A percentile compares a stretch with the other conserved stretches of the same genome.
phyloP scores from a whole-genome alignment of 2,888 invertebrate genomes.

The Apotomis capreana region DNA sequence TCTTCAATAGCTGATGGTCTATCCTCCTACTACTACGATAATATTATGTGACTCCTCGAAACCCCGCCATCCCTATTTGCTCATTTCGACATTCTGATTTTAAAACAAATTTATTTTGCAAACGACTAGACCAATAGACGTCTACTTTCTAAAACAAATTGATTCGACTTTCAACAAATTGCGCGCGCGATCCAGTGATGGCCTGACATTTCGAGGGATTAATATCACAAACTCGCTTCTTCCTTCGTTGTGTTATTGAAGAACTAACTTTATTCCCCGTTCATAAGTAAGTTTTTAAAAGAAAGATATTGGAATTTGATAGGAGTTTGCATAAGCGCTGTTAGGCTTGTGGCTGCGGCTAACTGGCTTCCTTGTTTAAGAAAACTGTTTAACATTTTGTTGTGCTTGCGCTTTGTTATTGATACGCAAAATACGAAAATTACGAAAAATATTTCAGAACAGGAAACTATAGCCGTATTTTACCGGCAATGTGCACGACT shows the following conservation, averaged over 20 bases:
- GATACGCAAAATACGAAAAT: too few species aligned
- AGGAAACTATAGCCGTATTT: not conserved
- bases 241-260: not conserved
- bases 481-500: too few species aligned
- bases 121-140: slow-evolving; percentile 59
- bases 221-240: slow-evolving; percentile 48
- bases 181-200: slow-evolving; percentile 57
- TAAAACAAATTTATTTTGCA: slow-evolving; percentile 57
- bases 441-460: slow-evolving; percentile 9
- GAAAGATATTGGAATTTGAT: not conserved
- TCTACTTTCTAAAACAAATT: slow-evolving; percentile 80
- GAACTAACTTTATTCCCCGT: not conserved
- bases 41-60: not conserved
- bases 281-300: not conserved
- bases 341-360: slow-evolving; percentile 25
- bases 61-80: not conserved
- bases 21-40: too few species aligned
- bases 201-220: slow-evolving; percentile 61
- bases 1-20: too few species aligned
- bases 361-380: slow-evolving; percentile 36
- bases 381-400: slow-evolving; percentile 31
- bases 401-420: slow-evolving; percentile 10
- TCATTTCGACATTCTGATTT: slow-evolving; percentile 28
- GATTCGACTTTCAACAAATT: slow-evolving; percentile 80
- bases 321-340: not conserved